Percentiles rank a stretch among this genome's conserved stretches.
Evolutionary conservation across 2,888 invertebrate species (phyloP).

Genomic region (Elegia similella): DNA sequence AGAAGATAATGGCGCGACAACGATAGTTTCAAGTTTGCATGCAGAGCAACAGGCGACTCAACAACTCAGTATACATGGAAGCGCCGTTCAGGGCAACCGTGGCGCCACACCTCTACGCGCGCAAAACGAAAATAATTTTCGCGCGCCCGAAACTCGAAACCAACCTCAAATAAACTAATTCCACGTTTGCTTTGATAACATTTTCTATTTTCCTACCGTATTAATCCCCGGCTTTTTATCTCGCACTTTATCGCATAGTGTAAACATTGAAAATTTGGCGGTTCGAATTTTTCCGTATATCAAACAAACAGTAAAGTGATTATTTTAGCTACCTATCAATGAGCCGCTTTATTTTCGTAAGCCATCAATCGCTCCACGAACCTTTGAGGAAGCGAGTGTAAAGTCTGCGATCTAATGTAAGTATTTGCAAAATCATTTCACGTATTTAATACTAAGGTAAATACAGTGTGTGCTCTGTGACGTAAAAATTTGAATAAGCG

Average conservation of each 20-base stretch:
- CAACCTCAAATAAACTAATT: slow-evolving; percentile 31
- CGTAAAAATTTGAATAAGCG: not conserved
- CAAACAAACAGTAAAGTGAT: slow-evolving; percentile 39
- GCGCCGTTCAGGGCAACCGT: slow-evolving; percentile 22
- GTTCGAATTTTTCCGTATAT: slow-evolving; percentile 38
- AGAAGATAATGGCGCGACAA: slow-evolving; percentile 20
- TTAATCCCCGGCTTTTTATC: slow-evolving; percentile 48
- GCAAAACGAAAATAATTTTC: slow-evolving; percentile 23
- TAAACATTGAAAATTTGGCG: slow-evolving; percentile 48
- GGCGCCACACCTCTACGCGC: slow-evolving; percentile 23
- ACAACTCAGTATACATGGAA: slow-evolving; percentile 22
- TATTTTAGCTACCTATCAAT: slow-evolving; percentile 23
- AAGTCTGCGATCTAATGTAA: slow-evolving; percentile 7
- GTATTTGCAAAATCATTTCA: slow-evolving; percentile 8
- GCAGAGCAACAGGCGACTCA: slow-evolving; percentile 22
- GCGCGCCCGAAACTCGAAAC: slow-evolving; percentile 22
- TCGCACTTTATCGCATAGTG: slow-evolving; percentile 40
- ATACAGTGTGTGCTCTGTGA: not conserved
- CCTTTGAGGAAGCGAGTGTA: slow-evolving; percentile 12
- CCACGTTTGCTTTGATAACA: slow-evolving; percentile 41
- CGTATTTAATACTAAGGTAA: not conserved
- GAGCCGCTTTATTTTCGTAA: slow-evolving; percentile 24
- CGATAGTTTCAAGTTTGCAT: slow-evolving; percentile 19
- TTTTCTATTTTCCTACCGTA: slow-evolving; percentile 34
- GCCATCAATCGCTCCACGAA: slow-evolving; percentile 19